Base-by-base conservation (phyloP, 2,888 invertebrate genomes). In the Acanthosoma haemorrhoidale region DNA sequence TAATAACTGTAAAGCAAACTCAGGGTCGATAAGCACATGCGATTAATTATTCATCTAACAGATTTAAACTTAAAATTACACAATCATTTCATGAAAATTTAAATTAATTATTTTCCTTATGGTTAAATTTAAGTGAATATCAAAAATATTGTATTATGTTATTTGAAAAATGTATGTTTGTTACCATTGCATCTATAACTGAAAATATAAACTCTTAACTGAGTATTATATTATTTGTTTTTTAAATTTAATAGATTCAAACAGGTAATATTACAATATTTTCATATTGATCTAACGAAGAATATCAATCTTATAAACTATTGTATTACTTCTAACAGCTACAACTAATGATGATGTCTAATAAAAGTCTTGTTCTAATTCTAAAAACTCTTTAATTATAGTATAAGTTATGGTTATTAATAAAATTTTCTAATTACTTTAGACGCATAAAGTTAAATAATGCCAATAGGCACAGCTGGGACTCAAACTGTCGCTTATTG, bases 401-500 rank as follows among this genome's bases (percentile, higher is more conserved):
- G n/a, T 18, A n/a, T 58, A 25, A 58, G 21, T 21, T 25, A 18
- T 15, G n/a, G n/a, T 21, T 21, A 58, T 8, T 58, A 13, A 11
- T 51, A 51, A 58, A 64, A 39, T 64, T 16, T 43, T 66, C 25
- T 31, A 43, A 43, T 38, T 31, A 66, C 21, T 43, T 31, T 8
- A 39, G 16, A 25, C 18, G 18, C 9, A 43, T 43, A 36, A 15
- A 32, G 16, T 15, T 41, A 69, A 69, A 69, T 68, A 72, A 16
- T 58, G 60, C 69, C 70, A 70, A 72, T 70, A 70, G 69, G 63
- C 68, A 36, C 59, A 72, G 68, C 69, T 72, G 72, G 72, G 72
- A 72, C 72, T 72, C 72, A 41, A 70, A 64, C 64, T 36, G 64
- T 61, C 63, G 72, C 57, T 70, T 70, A 72, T 72, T 72, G 70